Evolutionary conservation across 2,113 vertebrate genomes (phyloP).

Genomic region (Eulemur rufifrons): DNA sequence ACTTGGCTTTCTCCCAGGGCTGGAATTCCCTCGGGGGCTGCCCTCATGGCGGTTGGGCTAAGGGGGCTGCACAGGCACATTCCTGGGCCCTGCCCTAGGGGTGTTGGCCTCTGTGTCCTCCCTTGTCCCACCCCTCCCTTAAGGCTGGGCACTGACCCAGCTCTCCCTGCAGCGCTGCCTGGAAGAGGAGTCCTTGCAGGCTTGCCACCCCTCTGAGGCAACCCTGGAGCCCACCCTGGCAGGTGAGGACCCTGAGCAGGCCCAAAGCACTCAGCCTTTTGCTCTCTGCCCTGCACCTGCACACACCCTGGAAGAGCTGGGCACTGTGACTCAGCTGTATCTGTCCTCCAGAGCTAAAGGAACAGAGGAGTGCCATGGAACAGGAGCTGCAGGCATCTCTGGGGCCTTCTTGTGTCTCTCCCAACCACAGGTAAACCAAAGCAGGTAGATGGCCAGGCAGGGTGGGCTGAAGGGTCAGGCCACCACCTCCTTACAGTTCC

Average conservation of each 20-base stretch:
- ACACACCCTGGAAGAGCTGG: neutral
- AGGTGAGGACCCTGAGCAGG: constrained; percentile 66
- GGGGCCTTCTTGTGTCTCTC: neutral
- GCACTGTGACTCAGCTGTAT: neutral
- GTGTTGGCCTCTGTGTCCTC: neutral
- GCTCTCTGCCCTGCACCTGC: neutral
- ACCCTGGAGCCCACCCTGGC: constrained; percentile 75
- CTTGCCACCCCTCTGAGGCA: neutral
- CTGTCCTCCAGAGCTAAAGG: constrained; percentile 83
- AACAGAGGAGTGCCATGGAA: constrained; percentile 82
- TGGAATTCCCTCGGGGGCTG: neutral
- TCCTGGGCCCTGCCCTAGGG: neutral
- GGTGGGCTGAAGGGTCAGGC: neutral
- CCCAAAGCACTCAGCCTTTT: neutral
- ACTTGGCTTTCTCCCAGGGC: neutral
- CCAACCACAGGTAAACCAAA: neutral
- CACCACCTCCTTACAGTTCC: neutral
- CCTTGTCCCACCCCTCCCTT: neutral
- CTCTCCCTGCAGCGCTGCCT: constrained; percentile 69
- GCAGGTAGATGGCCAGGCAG: neutral
- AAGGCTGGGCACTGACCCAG: neutral
- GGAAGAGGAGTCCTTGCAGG: constrained; percentile 54
- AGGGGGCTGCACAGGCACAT: neutral
- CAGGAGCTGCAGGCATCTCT: constrained; percentile 73
- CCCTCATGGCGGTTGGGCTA: neutral